These are phyloP conservation scores for Neomicropteryx cornuta DNA, from an alignment of 1,140 invertebrate species.

Conservation along the genomic window DNA sequence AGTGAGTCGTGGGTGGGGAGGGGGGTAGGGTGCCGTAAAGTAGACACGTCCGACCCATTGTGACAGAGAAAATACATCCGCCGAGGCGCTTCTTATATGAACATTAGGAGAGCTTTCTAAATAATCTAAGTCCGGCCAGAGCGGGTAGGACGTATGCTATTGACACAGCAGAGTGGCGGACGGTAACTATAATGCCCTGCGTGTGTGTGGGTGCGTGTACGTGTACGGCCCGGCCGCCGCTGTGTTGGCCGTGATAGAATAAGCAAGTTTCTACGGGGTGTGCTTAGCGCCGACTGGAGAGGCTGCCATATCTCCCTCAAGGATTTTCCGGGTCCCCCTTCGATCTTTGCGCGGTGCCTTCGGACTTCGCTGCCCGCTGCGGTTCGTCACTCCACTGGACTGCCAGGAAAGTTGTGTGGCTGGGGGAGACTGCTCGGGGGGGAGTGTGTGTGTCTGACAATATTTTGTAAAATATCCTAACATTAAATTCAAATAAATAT, in stretches of 20 bases:
- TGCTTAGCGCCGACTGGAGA: constrained; percentile 25
- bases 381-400: too few species aligned
- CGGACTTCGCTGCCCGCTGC: constrained; percentile 1
- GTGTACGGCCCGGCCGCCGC: constrained; percentile 7
- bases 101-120: constrained; percentile 46
- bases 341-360: too few species aligned
- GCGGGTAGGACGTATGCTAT: constrained; percentile 44
- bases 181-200: constrained; percentile 33
- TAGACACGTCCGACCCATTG: constrained; percentile 38
- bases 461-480: neutral
- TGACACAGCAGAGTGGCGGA: constrained; percentile 44
- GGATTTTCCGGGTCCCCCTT: constrained; percentile 3
- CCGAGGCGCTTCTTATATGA: constrained; percentile 42
- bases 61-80: constrained; percentile 36
- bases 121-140: constrained; percentile 44
- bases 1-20: too few species aligned
- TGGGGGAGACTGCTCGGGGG: too few species aligned
- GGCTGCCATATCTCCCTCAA: constrained; percentile 13
- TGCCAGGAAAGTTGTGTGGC: too few species aligned
- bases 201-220: constrained; percentile 24
- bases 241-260: constrained; percentile 35
- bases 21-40: too few species aligned
- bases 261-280: constrained; percentile 29
- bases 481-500: neutral
- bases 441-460: too few species aligned